Evolutionary conservation across 2,113 vertebrate species (phyloP).

Genomic region (Cranoglanis bouderius): DNA sequence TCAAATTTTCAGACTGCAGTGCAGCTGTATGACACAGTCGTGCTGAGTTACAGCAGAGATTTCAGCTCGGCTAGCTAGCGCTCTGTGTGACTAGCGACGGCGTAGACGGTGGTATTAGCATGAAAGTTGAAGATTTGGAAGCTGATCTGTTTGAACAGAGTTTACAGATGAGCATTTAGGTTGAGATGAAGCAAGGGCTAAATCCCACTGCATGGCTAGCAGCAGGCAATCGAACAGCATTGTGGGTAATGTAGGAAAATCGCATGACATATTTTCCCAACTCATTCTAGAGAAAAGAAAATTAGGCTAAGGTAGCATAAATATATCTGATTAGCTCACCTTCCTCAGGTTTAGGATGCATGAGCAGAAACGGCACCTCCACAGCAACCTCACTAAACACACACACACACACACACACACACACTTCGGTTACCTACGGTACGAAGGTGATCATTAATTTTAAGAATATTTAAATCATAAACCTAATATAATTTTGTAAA

Average conservation of each 20-base stretch:
- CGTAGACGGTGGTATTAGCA: not conserved
- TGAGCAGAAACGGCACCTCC: conserved; percentile 88
- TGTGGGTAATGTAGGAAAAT: not conserved
- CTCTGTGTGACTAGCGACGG: not conserved
- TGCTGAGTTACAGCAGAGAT: not conserved
- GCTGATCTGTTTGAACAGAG: not conserved
- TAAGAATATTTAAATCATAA: not conserved
- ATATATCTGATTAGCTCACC: conserved; percentile 50
- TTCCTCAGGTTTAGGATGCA: conserved; percentile 83
- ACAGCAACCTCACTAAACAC: conserved; percentile 83
- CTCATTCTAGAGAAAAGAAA: not conserved
- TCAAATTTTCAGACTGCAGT: too few species aligned
- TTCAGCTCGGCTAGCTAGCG: not conserved
- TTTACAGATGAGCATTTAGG: not conserved
- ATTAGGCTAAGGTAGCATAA: not conserved
- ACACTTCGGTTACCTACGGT: not conserved
- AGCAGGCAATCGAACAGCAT: not conserved
- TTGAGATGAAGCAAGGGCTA: not conserved
- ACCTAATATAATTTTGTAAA: not conserved
- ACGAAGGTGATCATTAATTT: not conserved
- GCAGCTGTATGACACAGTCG: too few species aligned
- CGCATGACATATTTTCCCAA: not conserved
- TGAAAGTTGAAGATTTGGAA: not conserved
- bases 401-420: conserved; percentile 35
- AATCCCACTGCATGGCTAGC: not conserved